Evolutionary conservation across 2,888 invertebrate genomes (phyloP).

Genomic region (Drosophila cyrtoloma): DNA sequence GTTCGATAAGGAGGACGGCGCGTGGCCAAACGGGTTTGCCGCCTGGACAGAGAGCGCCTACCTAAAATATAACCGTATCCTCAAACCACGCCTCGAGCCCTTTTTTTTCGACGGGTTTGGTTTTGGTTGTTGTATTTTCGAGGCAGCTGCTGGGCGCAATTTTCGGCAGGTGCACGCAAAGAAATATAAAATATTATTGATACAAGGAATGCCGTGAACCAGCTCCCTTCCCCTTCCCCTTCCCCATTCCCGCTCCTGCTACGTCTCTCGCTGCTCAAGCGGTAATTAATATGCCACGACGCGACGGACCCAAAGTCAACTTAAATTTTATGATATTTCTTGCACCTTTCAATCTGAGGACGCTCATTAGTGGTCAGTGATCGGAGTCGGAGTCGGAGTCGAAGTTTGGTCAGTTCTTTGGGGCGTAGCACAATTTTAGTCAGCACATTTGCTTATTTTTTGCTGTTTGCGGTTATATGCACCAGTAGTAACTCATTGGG

Average conservation of each 20-base stretch:
- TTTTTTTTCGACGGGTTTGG: conserved; percentile 11
- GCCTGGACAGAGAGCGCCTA: conserved; percentile 9
- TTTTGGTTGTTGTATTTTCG: conserved; percentile 24
- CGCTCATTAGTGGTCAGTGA: conserved; percentile 63
- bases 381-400: conserved; percentile 16
- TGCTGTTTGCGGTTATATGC: conserved; percentile 55
- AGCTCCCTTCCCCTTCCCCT: background rate
- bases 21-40: conserved; percentile 58
- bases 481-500: conserved; percentile 31
- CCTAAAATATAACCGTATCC: conserved; percentile 7
- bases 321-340: conserved; percentile 61
- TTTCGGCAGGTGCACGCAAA: conserved; percentile 69
- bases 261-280: conserved; percentile 2
- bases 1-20: conserved; percentile 50
- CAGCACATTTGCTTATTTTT: conserved; percentile 13
- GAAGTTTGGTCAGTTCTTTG: conserved; percentile 25
- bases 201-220: conserved; percentile 50
- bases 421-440: conserved; percentile 57
- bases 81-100: conserved; percentile 15
- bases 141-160: conserved; percentile 57
- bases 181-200: conserved; percentile 62
- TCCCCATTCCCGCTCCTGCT: background rate
- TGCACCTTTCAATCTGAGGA: conserved; percentile 60
- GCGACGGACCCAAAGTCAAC: conserved; percentile 4
- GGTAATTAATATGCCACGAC: conserved; percentile 70